Percentiles rank a stretch among this genome's conserved stretches.
Evolutionary conservation across 2,888 invertebrate species (phyloP).

Genomic region (Meteorus cinctellus): DNA sequence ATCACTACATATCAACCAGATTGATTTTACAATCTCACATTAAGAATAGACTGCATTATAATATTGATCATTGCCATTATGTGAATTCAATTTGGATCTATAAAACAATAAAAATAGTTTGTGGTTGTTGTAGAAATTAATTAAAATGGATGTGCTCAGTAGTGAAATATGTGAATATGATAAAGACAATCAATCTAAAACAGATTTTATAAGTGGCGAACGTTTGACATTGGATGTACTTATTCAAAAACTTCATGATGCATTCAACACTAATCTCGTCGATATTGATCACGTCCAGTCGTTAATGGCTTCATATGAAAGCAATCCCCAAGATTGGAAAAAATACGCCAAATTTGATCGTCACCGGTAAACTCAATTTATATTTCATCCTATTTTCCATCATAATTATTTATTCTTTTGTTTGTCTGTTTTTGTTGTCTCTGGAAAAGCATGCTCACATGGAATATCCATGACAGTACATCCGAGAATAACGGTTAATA

Average conservation of each 20-base stretch:
- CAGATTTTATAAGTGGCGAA: conserved; percentile 47
- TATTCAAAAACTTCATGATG: conserved; percentile 81
- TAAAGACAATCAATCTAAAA: conserved; percentile 37
- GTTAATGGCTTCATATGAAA: conserved; percentile 87
- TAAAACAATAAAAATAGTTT: conserved; percentile 1
- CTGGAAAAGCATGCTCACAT: too few species aligned
- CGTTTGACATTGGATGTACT: conserved; percentile 76
- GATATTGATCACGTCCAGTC: conserved; percentile 93
- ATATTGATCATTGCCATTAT: background rate
- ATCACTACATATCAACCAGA: background rate
- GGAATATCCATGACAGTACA: background rate
- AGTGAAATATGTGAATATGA: conserved; percentile 41
- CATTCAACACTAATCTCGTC: conserved; percentile 87
- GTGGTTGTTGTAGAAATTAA: conserved; percentile 22
- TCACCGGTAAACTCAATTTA: conserved; percentile 79
- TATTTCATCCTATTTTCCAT: conserved; percentile 8
- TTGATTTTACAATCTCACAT: background rate
- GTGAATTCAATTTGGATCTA: conserved; percentile 11
- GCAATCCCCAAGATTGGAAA: conserved; percentile 92
- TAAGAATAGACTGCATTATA: background rate
- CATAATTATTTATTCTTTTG: conserved; percentile 18
- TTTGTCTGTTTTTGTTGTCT: too few species aligned
- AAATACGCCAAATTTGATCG: conserved; percentile 96
- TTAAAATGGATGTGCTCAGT: conserved; percentile 57
- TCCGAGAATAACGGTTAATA: background rate